Percentiles rank a stretch among this genome's conserved stretches.
Evolutionary conservation across 2,113 vertebrate genomes (phyloP).

Genomic region (Rhipidura dahli): DNA sequence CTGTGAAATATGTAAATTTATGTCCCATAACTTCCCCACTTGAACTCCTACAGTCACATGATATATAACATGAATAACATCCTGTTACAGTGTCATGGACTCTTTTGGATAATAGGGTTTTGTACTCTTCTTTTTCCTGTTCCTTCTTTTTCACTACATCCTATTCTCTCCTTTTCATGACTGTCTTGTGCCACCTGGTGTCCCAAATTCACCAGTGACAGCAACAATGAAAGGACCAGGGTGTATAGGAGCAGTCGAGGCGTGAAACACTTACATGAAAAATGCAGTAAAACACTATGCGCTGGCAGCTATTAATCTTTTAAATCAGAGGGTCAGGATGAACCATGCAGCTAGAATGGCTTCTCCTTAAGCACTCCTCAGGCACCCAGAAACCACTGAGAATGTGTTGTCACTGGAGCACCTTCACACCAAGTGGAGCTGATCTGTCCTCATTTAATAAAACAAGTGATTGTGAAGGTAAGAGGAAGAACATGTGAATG

Average conservation of each 20-base stretch:
- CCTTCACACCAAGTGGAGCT: neutral
- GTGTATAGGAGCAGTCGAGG: neutral
- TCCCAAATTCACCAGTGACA: neutral
- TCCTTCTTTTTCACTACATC: neutral
- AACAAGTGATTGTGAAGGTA: neutral
- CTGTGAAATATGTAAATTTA: neutral
- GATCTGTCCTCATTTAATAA: neutral
- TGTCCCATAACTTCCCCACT: neutral
- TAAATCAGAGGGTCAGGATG: neutral
- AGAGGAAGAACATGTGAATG: neutral
- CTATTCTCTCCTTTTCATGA: neutral
- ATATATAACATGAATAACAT: neutral
- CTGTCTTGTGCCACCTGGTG: neutral
- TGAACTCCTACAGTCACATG: neutral
- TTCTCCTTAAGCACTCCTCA: neutral
- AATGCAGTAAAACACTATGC: neutral
- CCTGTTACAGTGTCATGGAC: neutral
- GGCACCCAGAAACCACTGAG: neutral
- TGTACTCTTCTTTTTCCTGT: neutral
- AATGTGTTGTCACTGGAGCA: neutral
- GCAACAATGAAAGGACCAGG: neutral
- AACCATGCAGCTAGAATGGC: neutral
- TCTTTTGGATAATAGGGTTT: neutral
- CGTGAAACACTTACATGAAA: neutral
- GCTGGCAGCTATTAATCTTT: neutral